Percentiles rank a stretch among this genome's conserved stretches.
Conservation (phyloP, 2,797 vertebrate species). For the Myoxocephalus aenaeus region DNA sequence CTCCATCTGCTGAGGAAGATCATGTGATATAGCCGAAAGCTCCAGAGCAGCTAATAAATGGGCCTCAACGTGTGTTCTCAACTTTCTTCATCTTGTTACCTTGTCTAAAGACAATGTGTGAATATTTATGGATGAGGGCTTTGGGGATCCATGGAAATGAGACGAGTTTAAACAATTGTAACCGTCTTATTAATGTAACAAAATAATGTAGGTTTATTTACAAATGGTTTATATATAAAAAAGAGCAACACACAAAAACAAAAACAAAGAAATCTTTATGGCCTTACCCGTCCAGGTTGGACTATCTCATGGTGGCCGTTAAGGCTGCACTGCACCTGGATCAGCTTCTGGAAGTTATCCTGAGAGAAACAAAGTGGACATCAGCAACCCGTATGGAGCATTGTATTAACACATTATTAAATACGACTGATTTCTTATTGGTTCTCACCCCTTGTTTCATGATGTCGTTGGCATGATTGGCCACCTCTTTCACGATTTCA, state of each 20-base stretch:
- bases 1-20: not conserved
- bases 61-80: not conserved
- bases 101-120: not conserved
- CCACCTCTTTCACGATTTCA: constrained; percentile 93
- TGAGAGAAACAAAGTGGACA: constrained; percentile 56
- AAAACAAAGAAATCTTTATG: not conserved
- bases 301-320: constrained; percentile 94
- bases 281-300: constrained; percentile 92
- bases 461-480: constrained; percentile 97
- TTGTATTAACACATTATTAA: not conserved
- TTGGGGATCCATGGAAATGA: not conserved
- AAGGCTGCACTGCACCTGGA: constrained; percentile 94
- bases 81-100: not conserved
- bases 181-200: not conserved
- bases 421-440: not conserved
- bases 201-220: not conserved
- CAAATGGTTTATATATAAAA: not conserved
- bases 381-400: constrained; percentile 1
- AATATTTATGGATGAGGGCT: not conserved
- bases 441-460: constrained; percentile 96
- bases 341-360: constrained; percentile 98
- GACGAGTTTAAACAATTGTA: not conserved
- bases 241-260: not conserved
- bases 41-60: not conserved
- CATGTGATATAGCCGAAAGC: not conserved